A percentile compares a stretch with the other conserved stretches of the same genome.
Conservation (phyloP, 2,113 vertebrate species). For the Phalacrocorax carbo region DNA sequence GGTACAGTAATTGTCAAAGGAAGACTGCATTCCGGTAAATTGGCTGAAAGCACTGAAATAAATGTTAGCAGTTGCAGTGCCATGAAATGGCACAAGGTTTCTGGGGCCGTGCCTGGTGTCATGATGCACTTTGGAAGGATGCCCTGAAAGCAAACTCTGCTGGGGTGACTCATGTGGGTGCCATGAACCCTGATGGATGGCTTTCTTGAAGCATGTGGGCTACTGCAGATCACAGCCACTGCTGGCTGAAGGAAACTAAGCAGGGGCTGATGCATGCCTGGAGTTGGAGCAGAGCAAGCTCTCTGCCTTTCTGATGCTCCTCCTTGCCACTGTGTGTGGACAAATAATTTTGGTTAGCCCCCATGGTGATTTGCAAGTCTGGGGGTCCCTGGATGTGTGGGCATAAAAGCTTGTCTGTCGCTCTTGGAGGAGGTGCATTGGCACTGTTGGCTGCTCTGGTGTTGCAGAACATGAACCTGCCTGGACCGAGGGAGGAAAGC, state of each 20-base stretch:
- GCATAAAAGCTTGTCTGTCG: background rate
- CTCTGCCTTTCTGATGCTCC: background rate
- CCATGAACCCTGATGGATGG: fast-evolving
- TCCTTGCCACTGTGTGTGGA: fast-evolving
- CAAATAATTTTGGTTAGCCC: background rate
- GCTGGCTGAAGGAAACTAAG: background rate
- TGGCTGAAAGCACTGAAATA: background rate
- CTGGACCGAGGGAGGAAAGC: background rate
- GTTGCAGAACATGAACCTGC: background rate
- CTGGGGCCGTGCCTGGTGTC: background rate
- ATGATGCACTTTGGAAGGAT: fast-evolving
- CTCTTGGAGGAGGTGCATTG: background rate
- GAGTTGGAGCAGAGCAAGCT: background rate
- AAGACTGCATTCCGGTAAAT: background rate
- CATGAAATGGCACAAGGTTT: background rate
- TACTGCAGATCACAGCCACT: background rate
- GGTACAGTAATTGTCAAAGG: background rate
- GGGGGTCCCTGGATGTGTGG: background rate
- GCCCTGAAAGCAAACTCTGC: background rate
- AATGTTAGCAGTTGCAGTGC: background rate
- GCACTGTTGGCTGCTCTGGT: fast-evolving
- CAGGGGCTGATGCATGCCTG: fast-evolving
- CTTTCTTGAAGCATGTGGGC: background rate
- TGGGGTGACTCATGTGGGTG: background rate
- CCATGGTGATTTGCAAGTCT: fast-evolving